phyloP scores from a whole-genome alignment of 1,140 invertebrate genomes.

The Oncopeltus fasciatus region DNA sequence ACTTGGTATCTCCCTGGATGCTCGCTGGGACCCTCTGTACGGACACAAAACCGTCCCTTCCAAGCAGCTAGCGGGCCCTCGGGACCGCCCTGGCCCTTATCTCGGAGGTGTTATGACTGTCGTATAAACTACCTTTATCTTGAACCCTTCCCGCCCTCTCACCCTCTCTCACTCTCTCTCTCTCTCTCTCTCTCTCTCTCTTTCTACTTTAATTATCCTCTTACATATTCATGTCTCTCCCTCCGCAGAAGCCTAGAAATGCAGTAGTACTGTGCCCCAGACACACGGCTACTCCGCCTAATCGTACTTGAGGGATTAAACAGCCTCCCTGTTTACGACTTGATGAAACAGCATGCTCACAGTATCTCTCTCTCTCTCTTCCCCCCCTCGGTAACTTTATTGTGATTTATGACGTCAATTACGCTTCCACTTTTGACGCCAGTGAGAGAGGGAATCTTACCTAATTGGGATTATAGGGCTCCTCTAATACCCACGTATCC shows the following conservation, averaged over 20 bases:
- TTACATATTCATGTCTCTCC: slow-evolving; percentile 6
- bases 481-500: background rate
- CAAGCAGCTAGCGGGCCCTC: background rate
- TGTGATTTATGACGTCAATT: slow-evolving; percentile 11
- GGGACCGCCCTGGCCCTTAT: background rate
- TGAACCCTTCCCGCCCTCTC: no score
- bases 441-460: no score
- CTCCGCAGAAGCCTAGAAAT: no score
- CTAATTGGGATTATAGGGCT: slow-evolving; percentile 9
- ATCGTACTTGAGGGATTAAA: slow-evolving; percentile 13
- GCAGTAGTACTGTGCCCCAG: no score
- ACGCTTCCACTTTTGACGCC: background rate
- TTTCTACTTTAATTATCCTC: slow-evolving; percentile 7
- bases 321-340: slow-evolving; percentile 2
- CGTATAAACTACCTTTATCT: slow-evolving; percentile 12
- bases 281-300: background rate
- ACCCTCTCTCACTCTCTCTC: no score
- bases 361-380: no score
- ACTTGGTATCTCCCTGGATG: no score
- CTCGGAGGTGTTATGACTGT: slow-evolving; percentile 10
- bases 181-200: no score
- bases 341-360: slow-evolving; percentile 2
- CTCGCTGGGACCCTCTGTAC: no score
- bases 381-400: background rate
- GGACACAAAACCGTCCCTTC: background rate